A percentile compares a stretch with the other conserved stretches of the same genome.
phyloP scores from a whole-genome alignment of 2,113 vertebrate genomes.

The Mesitornis unicolor region DNA sequence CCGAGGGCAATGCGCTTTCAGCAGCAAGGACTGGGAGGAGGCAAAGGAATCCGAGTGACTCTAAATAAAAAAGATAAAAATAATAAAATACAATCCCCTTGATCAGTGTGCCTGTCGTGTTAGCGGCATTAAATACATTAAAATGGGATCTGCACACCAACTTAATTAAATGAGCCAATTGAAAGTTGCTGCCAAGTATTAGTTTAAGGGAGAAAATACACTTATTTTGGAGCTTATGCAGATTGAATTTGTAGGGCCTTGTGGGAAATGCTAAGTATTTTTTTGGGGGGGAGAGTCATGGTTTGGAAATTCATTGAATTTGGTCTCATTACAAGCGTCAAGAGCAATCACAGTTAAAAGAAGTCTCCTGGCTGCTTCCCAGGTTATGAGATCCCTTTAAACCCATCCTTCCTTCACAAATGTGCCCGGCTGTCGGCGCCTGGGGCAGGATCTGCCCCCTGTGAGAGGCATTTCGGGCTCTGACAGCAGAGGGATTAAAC shows the following conservation, averaged over 20 bases:
- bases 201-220: constrained; percentile 62
- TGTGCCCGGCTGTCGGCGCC: rapidly evolving
- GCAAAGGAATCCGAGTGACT: neutral
- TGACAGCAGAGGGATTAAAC: neutral
- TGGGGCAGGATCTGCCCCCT: neutral
- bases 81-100: neutral
- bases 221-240: constrained; percentile 64
- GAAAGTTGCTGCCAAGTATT: constrained; percentile 55
- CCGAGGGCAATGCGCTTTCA: neutral
- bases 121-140: neutral
- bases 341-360: constrained; percentile 34
- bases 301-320: constrained; percentile 52
- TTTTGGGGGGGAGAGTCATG: neutral
- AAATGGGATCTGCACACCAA: constrained; percentile 34
- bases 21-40: neutral
- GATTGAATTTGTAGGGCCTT: constrained; percentile 49
- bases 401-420: neutral
- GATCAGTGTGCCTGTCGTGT: constrained; percentile 50
- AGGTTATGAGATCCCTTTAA: neutral
- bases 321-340: constrained; percentile 43
- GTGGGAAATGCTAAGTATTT: constrained; percentile 27
- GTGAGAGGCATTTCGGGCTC: neutral
- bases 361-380: constrained; percentile 41
- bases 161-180: constrained; percentile 58
- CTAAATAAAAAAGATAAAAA: constrained; percentile 12